Base-by-base conservation (phyloP, 2,888 invertebrate species). In the Ceraclea dissimilis region DNA sequence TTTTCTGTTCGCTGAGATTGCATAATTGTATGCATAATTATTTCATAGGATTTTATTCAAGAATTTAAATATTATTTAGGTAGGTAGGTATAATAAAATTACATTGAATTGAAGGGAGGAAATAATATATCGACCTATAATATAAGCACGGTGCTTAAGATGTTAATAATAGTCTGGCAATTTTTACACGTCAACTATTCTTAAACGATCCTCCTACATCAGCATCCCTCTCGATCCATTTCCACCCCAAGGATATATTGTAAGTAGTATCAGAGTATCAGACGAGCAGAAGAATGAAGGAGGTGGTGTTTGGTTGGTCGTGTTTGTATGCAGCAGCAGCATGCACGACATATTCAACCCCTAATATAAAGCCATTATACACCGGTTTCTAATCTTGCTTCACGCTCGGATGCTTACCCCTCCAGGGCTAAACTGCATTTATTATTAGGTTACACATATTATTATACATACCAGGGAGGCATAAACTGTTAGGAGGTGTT, bases 371-470 rank as follows among this genome's bases (percentile, higher is more conserved):
- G 49, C 49, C 49, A 49, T 49, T 49, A 49, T 49, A 49, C 26
- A n/a, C 49, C 49, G 33, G 48, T 18, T 49, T 57, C 57, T 57
- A 57, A 57, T 57, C 56, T 50, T 49, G 54, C 53, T 60, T 60
- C 57, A 60, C 60, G 60, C 60, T 60, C 54, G 51, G 49, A 34
- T 60, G 60, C 54, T 52, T 55, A 57, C 60, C 60, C 57, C 57
- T 54, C 53, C 57, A 49, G 49, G 39, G 48, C 47, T 48, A 46
- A 50, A 57, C 53, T 57, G 57, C 57, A 57, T 53, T 57, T 57
- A 53, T 57, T 57, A 53, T 54, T 54, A 49, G 54, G 54, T 54
- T 49, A 49, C 54, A 19, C 16, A 18, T 39, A 4, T 16, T 8
- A 8, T n/a, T 13, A 13, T 39, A 39, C 39, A 43, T 54, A 49